A percentile compares a stretch with the other conserved stretches of the same genome.
These are phyloP conservation scores for Odontesthes bonariensis DNA, from an alignment of 2,113 vertebrate genomes.

Conservation along the genomic window DNA sequence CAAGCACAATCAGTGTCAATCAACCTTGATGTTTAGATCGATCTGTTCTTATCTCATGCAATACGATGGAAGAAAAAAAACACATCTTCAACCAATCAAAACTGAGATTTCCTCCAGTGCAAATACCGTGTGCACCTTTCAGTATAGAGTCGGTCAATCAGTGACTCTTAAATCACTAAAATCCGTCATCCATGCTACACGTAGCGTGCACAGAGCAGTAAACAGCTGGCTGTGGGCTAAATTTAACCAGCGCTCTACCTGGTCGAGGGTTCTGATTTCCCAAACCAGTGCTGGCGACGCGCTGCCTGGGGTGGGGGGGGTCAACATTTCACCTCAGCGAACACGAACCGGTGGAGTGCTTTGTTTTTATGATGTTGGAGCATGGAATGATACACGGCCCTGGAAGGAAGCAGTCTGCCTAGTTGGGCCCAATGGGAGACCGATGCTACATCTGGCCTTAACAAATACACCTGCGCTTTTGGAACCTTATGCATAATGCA, in stretches of 20 bases:
- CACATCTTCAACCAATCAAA: too few relatives aligned
- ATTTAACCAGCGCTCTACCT: constrained; percentile 35
- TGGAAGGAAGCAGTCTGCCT: constrained; percentile 37
- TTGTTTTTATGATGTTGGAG: constrained; percentile 39
- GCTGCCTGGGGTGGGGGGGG: constrained; percentile 17
- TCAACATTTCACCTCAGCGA: constrained; percentile 29
- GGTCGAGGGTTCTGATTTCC: constrained; percentile 34
- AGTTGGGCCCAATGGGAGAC: constrained; percentile 61
- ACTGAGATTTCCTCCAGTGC: too few relatives aligned
- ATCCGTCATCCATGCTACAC: not conserved
- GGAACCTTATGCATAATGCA: constrained; percentile 73
- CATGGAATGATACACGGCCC: constrained; percentile 47
- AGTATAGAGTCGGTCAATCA: not conserved
- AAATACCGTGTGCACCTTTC: not conserved
- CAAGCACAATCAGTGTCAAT: not conserved
- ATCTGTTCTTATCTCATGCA: not conserved
- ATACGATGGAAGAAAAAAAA: too few relatives aligned
- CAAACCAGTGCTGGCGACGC: not conserved
- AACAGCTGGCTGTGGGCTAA: constrained; percentile 55
- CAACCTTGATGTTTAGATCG: not conserved
- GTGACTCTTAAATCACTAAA: not conserved
- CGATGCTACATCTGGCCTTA: constrained; percentile 64
- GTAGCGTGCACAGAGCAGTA: not conserved
- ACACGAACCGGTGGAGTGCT: constrained; percentile 1
- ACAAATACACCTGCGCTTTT: constrained; percentile 68